Evolutionary conservation across 1,140 invertebrate species (phyloP).

Genomic region (Heterodera carotae): DNA sequence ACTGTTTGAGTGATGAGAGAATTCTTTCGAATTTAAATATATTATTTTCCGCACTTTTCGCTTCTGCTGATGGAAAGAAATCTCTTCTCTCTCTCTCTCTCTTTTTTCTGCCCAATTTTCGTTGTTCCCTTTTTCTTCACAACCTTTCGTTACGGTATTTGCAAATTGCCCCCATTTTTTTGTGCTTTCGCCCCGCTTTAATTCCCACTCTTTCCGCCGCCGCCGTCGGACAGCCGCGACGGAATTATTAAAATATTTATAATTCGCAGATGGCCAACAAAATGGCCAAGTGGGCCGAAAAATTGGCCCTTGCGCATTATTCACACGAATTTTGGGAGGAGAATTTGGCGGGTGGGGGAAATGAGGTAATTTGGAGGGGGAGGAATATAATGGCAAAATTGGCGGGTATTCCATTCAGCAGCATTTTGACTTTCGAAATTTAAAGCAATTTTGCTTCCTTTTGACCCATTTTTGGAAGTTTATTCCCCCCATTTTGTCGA

Average conservation of each 20-base stretch:
- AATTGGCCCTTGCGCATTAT: neutral
- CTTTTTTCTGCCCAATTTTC: no score
- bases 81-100: no score
- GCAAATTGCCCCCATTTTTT: neutral
- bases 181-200: slow-evolving; percentile 3
- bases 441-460: neutral
- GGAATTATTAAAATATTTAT: neutral
- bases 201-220: neutral
- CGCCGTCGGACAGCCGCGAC: neutral
- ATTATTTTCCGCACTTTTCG: no score
- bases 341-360: neutral
- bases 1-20: no score
- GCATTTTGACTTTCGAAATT: neutral
- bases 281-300: neutral
- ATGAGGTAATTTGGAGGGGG: neutral
- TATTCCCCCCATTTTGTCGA: neutral
- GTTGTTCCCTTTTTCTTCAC: neutral
- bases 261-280: neutral
- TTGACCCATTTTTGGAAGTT: neutral
- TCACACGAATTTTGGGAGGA: neutral
- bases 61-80: no score
- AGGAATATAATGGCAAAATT: neutral
- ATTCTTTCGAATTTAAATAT: no score
- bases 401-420: neutral
- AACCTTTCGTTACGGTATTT: slow-evolving; percentile 6